These are phyloP conservation scores for Neogale vison DNA, from an alignment of 2,113 vertebrate species.

Conservation along the genomic window DNA sequence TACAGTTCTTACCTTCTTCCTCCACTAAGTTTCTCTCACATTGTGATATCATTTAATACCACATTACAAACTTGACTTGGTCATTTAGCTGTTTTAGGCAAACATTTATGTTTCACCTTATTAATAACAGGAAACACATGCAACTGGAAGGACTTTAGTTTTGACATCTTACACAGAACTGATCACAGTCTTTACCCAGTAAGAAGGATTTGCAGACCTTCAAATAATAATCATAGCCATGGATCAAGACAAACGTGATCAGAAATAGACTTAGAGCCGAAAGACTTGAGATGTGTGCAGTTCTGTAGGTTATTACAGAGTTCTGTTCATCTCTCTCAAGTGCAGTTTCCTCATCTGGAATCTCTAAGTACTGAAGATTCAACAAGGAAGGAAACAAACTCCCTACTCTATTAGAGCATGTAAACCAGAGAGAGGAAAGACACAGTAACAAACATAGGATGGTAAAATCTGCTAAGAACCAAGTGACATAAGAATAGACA, in stretches of 20 bases:
- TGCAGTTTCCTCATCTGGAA: neutral
- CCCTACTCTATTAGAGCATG: neutral
- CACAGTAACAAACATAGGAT: neutral
- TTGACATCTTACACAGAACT: neutral
- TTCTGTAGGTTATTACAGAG: neutral
- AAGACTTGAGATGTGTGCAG: neutral
- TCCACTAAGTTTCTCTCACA: neutral
- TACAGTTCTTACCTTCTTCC: neutral
- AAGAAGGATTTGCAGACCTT: neutral
- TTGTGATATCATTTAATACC: neutral
- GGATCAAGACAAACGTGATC: neutral
- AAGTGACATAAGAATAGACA: neutral
- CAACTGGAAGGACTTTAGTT: neutral
- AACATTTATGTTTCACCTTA: neutral
- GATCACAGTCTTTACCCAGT: neutral
- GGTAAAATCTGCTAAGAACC: neutral
- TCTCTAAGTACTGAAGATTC: neutral
- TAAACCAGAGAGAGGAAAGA: neutral
- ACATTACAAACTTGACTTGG: neutral
- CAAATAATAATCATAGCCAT: neutral
- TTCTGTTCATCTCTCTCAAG: neutral
- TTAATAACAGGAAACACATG: neutral
- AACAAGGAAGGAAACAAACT: neutral
- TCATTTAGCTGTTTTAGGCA: neutral
- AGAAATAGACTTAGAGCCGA: slow-evolving; percentile 1